Base-by-base conservation (phyloP, 1,140 invertebrate genomes). In the Marisa cornuarietis region DNA sequence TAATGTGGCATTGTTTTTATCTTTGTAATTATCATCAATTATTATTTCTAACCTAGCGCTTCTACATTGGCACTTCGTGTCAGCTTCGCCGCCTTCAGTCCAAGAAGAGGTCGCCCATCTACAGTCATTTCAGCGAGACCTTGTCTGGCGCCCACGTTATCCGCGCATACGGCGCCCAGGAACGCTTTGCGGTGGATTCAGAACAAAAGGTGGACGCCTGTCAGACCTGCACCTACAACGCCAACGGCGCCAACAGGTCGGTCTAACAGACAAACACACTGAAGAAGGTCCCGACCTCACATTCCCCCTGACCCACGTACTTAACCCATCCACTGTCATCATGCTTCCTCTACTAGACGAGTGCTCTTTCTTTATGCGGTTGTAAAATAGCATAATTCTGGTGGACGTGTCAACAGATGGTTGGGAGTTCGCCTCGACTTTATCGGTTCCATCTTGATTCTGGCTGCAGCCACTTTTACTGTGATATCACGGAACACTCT, bases 361-460 rank as follows among this genome's bases (percentile, higher is more conserved):
- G 31, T 42, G 5, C 5, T 42, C 31, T 42, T 42, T 42, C 31
- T 42, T 42, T 42, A 42, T 42, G 31, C 5, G 31, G 31, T 42
- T 42, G 31, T 42, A 42, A 42, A 42, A 42, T 42, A 42, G 54
- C 1, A 14, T 58, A 0, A 58, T 58, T 58, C 31, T 58, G 54
- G 54, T 58, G 54, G 54, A 18, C 31, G 54, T 58, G 54, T 58
- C 11, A 76, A 14, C 78, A 93, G 97, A 88, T 99, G 97, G 97
- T 91, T 99, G 26, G 95, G 96, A 5, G 93, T 98, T 7, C 92
- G 97, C 49, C 92, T 99, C 75, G 97, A 99, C 91, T 95, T 97
- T 14, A 84, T 93, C 22, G 92, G 93, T 52, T 93, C 92, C 81
- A 85, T 91, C 49, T 84, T 94, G 10, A 90, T 93, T 1, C 85